phyloP scores from a whole-genome alignment of 2,113 vertebrate genomes.

The Tinamus guttatus region DNA sequence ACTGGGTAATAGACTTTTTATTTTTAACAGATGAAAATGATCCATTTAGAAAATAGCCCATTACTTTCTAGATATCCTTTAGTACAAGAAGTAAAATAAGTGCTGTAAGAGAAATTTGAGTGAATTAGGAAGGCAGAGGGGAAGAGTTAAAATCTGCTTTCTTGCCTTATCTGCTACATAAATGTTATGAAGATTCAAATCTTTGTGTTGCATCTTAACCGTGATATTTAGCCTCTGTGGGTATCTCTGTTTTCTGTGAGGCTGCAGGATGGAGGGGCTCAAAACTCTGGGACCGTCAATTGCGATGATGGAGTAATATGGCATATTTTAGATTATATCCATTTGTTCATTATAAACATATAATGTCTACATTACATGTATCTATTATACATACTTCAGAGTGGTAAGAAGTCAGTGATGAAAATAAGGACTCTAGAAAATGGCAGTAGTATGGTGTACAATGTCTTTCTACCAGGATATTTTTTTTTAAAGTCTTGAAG shows the following conservation, averaged over 20 bases:
- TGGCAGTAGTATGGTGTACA: background rate
- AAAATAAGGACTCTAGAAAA: background rate
- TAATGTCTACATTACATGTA: background rate
- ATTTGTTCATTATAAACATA: background rate
- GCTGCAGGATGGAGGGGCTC: background rate
- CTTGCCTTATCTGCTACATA: background rate
- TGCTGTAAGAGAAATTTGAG: background rate
- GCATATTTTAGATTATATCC: rapidly evolving
- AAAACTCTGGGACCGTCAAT: background rate
- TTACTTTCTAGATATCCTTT: background rate
- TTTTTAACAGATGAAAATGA: background rate
- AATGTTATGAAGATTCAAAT: background rate
- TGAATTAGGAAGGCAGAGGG: background rate
- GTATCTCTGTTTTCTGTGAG: background rate
- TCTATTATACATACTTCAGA: background rate
- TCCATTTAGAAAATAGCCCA: background rate
- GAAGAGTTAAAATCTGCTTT: background rate
- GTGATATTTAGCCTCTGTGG: background rate
- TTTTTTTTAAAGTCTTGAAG: background rate
- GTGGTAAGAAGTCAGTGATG: background rate
- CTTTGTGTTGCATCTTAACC: background rate
- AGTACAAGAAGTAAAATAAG: background rate
- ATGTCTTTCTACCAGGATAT: background rate
- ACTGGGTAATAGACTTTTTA: background rate
- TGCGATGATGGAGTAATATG: background rate